Base-by-base conservation (phyloP, 2,797 vertebrate species). In the Premnoplex brunnescens region DNA sequence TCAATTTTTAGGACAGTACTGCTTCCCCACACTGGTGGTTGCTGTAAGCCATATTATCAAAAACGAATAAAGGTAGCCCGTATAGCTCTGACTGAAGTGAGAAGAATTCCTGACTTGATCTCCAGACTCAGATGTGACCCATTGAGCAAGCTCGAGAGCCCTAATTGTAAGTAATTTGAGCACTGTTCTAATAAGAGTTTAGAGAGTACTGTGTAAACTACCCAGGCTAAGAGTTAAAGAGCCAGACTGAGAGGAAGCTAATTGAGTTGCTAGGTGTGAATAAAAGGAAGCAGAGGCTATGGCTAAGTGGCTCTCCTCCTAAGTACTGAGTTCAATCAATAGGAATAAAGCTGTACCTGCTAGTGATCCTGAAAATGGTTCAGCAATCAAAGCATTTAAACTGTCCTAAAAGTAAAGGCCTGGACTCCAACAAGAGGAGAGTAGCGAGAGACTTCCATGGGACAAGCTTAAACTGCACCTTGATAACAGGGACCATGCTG, bases 221-320 rank as follows among this genome's bases (percentile, higher is more conserved):
- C 24, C 23, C 68, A 73, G 46, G 68, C 67, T 60, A 64, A 59
- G 46, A 85, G 54, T 41, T 36, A 54, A 85, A 81, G 49, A 69
- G 60, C 14, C 82, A 74, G 43, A 32, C 46, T 88, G 78, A 85
- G 22, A 71, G 81, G 51, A 78, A 91, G 72, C 41, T 85, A 84
- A 89, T 58, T 93, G 48, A 41, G 24, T 86, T 85, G 55, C 58
- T 73, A 90, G 80, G 77, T 86, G 89, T 85, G 75, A 96, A 91
- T 73, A 82, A 92, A 93, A 93, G 46, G 82, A 91, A 90, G 44
- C 46, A 80, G 46, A 93, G n/a, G 46, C 62, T 71, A 21, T 16
- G 10, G 55, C 36, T 88, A 88, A 88, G 84, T 91, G 86, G 41
- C 43, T 92, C 44, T 94, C 36, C 48, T 89, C 71, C 30, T 39